A percentile compares a stretch with the other conserved stretches of the same genome.
Conservation (phyloP, 2,113 vertebrate genomes). For the Aptenodytes patagonicus region DNA sequence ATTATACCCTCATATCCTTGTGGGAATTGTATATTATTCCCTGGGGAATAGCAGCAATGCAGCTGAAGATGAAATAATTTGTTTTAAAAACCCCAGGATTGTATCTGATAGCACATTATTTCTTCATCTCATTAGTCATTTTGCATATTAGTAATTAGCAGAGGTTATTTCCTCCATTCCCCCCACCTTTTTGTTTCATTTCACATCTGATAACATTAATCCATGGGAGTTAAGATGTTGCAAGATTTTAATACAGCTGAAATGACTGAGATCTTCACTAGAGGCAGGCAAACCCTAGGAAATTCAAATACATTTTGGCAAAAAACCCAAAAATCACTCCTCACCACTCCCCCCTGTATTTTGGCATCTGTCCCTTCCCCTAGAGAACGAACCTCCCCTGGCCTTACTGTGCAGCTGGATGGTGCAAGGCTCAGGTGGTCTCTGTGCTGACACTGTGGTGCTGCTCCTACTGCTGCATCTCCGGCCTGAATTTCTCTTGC, state of each 20-base stretch:
- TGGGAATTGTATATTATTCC: conserved; percentile 55
- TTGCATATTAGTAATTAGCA: conserved; percentile 53
- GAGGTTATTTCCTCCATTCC: neutral
- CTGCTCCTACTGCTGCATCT: neutral
- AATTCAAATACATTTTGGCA: neutral
- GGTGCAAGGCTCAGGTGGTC: neutral
- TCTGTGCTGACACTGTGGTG: neutral
- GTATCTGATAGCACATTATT: conserved; percentile 46
- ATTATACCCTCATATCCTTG: conserved; percentile 39
- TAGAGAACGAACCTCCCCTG: neutral
- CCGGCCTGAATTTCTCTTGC: neutral
- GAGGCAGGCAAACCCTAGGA: neutral
- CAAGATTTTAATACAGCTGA: neutral
- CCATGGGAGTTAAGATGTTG: neutral
- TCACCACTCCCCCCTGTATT: neutral
- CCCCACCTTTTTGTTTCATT: conserved; percentile 6
- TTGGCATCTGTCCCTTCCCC: neutral
- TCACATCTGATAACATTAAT: conserved; percentile 7
- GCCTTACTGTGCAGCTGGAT: neutral
- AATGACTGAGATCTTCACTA: neutral
- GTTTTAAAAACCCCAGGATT: conserved; percentile 43
- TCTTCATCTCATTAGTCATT: conserved; percentile 45
- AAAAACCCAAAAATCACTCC: neutral
- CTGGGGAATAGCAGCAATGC: conserved; percentile 21
- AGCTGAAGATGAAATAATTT: conserved; percentile 59